Evolutionary conservation across 2,797 vertebrate species (phyloP).

Genomic region (Poecilia gillii): DNA sequence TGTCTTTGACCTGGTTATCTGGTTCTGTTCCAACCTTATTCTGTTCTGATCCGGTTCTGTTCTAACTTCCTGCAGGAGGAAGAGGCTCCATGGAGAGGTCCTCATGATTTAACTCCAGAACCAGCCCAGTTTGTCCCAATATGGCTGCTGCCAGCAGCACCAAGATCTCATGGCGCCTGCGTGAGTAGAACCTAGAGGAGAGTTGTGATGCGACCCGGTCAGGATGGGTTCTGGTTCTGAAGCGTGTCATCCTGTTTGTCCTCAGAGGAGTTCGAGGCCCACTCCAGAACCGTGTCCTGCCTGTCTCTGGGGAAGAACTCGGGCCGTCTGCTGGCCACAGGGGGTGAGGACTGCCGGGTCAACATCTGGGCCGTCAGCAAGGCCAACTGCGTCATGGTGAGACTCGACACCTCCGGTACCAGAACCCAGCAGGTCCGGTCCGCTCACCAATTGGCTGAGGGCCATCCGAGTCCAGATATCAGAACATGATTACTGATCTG

Average conservation of each 20-base stretch:
- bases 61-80: not conserved
- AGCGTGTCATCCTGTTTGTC: slow-evolving; percentile 8
- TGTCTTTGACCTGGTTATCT: too few species aligned
- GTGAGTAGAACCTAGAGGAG: slow-evolving; percentile 79
- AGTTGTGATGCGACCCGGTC: not conserved
- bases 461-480: not conserved
- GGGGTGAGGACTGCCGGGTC: slow-evolving; percentile 93
- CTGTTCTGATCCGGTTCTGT: not conserved
- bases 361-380: slow-evolving; percentile 97
- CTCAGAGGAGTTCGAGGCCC: slow-evolving; percentile 92
- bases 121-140: slow-evolving; percentile 23
- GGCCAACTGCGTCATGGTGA: slow-evolving; percentile 97
- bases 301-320: slow-evolving; percentile 91
- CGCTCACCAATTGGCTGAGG: not conserved
- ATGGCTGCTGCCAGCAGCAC: slow-evolving; percentile 88
- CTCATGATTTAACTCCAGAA: slow-evolving; percentile 10
- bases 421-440: not conserved
- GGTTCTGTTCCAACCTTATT: not conserved
- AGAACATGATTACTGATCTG: not conserved
- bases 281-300: slow-evolving; percentile 89
- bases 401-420: not conserved
- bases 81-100: not conserved
- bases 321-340: slow-evolving; percentile 91
- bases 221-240: slow-evolving; percentile 6
- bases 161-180: slow-evolving; percentile 91